A percentile compares a stretch with the other conserved stretches of the same genome.
These are phyloP conservation scores for Carassius auratus DNA, from an alignment of 2,113 vertebrate species.

Conservation along the genomic window DNA sequence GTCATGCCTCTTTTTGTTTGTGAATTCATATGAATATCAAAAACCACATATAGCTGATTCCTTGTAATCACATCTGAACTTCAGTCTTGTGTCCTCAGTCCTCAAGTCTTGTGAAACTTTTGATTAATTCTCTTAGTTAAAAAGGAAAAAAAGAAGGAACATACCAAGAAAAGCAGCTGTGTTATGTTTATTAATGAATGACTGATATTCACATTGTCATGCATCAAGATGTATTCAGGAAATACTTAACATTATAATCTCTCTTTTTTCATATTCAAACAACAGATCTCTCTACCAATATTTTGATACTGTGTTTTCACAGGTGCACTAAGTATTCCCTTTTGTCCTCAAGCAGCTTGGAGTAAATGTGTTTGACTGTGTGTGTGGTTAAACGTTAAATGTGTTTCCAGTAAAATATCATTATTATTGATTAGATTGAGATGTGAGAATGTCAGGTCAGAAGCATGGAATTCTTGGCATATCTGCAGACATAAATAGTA, in stretches of 20 bases:
- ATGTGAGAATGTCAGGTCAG: conserved; percentile 39
- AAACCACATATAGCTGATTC: conserved; percentile 17
- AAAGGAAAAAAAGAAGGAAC: conserved; percentile 51
- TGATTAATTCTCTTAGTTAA: conserved; percentile 42
- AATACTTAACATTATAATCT: conserved; percentile 89
- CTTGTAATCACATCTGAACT: conserved; percentile 51
- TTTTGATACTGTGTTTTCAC: conserved; percentile 90
- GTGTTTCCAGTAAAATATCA: conserved; percentile 54
- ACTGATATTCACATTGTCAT: conserved; percentile 87
- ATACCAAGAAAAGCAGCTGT: conserved; percentile 84
- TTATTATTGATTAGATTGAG: conserved; percentile 49
- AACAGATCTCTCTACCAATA: conserved; percentile 80
- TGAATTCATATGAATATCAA: conserved; percentile 7
- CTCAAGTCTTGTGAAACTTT: conserved; percentile 56
- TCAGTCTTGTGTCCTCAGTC: background rate
- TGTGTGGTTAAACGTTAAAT: conserved; percentile 38
- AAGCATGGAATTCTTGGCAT: conserved; percentile 46
- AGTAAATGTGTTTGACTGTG: conserved; percentile 72
- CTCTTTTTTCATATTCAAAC: conserved; percentile 83
- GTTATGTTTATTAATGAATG: conserved; percentile 89
- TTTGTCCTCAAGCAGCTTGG: conserved; percentile 75
- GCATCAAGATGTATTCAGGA: conserved; percentile 90
- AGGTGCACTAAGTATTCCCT: conserved; percentile 85
- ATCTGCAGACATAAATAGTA: conserved; percentile 3
- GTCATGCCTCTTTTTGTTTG: background rate